Conservation (phyloP, 2,888 invertebrate species). For the Listrodromus nycthemerus region DNA sequence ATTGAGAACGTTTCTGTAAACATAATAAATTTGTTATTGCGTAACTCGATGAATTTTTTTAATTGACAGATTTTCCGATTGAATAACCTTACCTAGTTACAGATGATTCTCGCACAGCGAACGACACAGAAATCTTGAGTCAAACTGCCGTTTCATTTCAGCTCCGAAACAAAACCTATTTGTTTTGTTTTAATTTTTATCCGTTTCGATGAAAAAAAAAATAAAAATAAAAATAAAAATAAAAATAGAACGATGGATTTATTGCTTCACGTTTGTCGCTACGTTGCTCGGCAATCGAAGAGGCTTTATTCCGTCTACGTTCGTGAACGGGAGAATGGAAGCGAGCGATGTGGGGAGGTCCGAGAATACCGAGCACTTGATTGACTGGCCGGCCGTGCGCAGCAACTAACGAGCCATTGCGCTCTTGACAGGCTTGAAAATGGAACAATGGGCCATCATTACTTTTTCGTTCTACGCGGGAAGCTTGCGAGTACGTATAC, state of each 20-base stretch:
- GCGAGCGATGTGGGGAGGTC: conserved; percentile 37
- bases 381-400: conserved; percentile 59
- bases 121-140: not conserved
- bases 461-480: conserved; percentile 43
- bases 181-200: not conserved
- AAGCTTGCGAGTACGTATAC: conserved; percentile 30
- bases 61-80: not conserved
- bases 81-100: not conserved
- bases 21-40: not conserved
- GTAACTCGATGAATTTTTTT: not conserved
- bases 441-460: conserved; percentile 63
- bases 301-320: conserved; percentile 58
- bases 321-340: conserved; percentile 34
- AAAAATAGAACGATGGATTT: conserved; percentile 40
- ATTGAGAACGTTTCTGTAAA: not conserved
- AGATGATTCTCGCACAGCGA: not conserved
- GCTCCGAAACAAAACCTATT: not conserved
- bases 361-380: conserved; percentile 61
- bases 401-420: conserved; percentile 66
- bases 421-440: conserved; percentile 63
- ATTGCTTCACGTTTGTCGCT: conserved; percentile 36
- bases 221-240: conserved; percentile 4
- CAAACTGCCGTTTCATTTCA: not conserved
- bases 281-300: conserved; percentile 50
- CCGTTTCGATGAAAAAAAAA: not conserved